A percentile compares a stretch with the other conserved stretches of the same genome.
phyloP scores from a whole-genome alignment of 1,140 invertebrate genomes.

The Euura saliciscinereae region DNA sequence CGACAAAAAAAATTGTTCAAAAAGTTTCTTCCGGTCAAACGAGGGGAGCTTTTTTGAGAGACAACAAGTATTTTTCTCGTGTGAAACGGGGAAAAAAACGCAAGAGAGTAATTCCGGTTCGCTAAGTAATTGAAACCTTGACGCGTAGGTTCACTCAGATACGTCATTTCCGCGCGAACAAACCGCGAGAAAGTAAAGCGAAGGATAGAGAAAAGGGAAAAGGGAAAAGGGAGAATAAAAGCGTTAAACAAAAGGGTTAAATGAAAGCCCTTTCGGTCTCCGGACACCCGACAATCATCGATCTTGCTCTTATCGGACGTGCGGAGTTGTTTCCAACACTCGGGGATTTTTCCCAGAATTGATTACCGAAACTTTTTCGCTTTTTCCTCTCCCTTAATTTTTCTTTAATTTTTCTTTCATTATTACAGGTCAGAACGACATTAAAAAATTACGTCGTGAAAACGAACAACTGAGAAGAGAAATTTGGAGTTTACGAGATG shows the following conservation, averaged over 20 bases:
- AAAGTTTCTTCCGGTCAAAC: neutral
- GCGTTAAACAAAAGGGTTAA: neutral
- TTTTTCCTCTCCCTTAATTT: no score
- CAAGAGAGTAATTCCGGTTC: neutral
- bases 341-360: no score
- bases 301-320: neutral
- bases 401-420: neutral
- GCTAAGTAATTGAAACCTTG: neutral
- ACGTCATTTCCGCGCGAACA: neutral
- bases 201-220: no score
- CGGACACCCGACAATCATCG: neutral
- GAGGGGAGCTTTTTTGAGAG: neutral
- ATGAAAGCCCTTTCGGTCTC: neutral
- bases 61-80: neutral
- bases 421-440: constrained; percentile 81
- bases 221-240: no score
- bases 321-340: no score
- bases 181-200: neutral
- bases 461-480: constrained; percentile 86
- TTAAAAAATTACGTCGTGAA: constrained; percentile 84
- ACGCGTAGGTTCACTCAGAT: neutral
- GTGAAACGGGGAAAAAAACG: neutral
- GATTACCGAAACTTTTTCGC: no score
- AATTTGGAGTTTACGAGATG: constrained; percentile 85
- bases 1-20: neutral